These are phyloP conservation scores for Cyanoderma ruficeps DNA, from an alignment of 2,113 vertebrate genomes.

Conservation along the genomic window DNA sequence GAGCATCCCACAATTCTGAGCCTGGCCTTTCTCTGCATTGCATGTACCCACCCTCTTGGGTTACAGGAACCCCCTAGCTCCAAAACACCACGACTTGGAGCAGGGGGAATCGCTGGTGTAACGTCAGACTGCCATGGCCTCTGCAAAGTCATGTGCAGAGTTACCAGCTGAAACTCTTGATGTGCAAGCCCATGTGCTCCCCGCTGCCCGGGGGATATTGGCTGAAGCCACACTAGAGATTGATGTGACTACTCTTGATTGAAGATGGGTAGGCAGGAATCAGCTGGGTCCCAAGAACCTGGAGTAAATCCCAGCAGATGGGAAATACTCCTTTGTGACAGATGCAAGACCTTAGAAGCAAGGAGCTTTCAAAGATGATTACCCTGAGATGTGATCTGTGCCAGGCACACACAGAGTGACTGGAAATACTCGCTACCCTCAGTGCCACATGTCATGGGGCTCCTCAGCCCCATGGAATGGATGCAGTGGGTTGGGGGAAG, in stretches of 20 bases:
- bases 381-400: conserved; percentile 1
- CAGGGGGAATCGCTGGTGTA: not conserved
- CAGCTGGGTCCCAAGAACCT: not conserved
- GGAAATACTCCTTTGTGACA: conserved; percentile 47
- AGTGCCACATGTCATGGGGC: not conserved
- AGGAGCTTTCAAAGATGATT: conserved; percentile 30
- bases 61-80: not conserved
- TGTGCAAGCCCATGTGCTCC: not conserved
- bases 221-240: not conserved
- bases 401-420: not conserved
- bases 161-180: not conserved
- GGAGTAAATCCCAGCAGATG: conserved; percentile 34
- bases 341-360: conserved; percentile 16
- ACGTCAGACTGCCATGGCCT: not conserved
- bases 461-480: not conserved
- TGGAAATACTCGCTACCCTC: not conserved
- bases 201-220: not conserved
- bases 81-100: not conserved
- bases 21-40: not conserved
- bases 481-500: no score
- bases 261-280: not conserved
- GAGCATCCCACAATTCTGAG: not conserved
- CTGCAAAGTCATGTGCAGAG: not conserved
- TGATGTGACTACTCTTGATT: not conserved
- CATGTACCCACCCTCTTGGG: not conserved